Percentiles rank a stretch among this genome's conserved stretches.
phyloP scores from a whole-genome alignment of 2,113 vertebrate genomes.

The Daubentonia madagascariensis region DNA sequence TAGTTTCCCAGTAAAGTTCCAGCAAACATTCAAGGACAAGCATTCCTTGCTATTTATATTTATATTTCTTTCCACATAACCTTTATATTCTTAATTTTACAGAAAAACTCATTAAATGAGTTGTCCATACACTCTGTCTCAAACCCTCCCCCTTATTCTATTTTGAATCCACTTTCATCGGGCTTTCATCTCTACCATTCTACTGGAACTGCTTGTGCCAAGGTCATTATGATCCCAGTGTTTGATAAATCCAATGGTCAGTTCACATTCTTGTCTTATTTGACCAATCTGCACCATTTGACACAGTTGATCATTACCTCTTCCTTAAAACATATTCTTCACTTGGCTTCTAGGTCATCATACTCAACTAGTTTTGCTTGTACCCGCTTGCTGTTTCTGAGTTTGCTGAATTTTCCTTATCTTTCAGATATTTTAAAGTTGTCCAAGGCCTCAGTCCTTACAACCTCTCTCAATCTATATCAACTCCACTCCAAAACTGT shows the following conservation, averaged over 20 bases:
- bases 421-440: not conserved
- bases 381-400: not conserved
- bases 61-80: not conserved
- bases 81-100: not conserved
- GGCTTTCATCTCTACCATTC: not conserved
- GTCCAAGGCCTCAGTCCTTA: not conserved
- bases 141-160: not conserved
- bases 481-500: not conserved
- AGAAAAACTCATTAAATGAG: not conserved
- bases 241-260: not conserved
- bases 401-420: not conserved
- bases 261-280: not conserved
- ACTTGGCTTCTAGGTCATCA: not conserved
- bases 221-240: not conserved
- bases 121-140: not conserved
- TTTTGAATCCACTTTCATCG: not conserved
- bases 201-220: not conserved
- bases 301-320: not conserved
- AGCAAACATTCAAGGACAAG: not conserved
- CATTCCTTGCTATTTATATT: not conserved
- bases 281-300: not conserved
- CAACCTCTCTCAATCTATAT: not conserved
- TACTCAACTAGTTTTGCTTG: not conserved
- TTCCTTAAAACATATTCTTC: not conserved
- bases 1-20: not conserved